Evolutionary conservation across 1,140 invertebrate genomes (phyloP).

Genomic region (Vanessa tameamea): DNA sequence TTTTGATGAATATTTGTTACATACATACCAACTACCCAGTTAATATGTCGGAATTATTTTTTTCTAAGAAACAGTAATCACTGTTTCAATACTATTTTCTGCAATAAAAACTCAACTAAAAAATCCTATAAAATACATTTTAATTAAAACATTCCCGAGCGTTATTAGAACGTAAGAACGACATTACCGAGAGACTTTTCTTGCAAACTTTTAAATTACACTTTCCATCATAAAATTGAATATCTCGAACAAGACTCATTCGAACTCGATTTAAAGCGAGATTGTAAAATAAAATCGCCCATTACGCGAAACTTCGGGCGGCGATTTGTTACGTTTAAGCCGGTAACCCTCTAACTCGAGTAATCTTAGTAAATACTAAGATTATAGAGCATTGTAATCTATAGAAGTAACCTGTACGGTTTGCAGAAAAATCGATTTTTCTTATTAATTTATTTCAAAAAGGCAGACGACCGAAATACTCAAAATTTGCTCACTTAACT

Average conservation of each 20-base stretch:
- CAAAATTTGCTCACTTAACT: neutral
- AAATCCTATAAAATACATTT: too few species aligned
- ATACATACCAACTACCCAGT: too few species aligned
- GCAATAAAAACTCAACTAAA: neutral
- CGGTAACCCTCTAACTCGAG: conserved; percentile 34
- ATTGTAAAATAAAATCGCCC: conserved; percentile 42
- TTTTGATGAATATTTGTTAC: too few species aligned
- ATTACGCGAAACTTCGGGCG: conserved; percentile 39
- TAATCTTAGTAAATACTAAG: conserved; percentile 40
- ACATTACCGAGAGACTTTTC: neutral
- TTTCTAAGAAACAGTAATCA: too few species aligned
- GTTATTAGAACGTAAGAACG: neutral
- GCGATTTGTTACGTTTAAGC: conserved; percentile 44
- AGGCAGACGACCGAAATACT: too few species aligned
- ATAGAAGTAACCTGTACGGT: neutral
- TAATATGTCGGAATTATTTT: too few species aligned
- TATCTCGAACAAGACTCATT: conserved; percentile 31
- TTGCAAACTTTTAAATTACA: conserved; percentile 30
- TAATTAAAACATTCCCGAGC: neutral
- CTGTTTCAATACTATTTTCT: neutral
- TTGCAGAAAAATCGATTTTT: too few species aligned
- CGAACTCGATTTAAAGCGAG: conserved; percentile 31
- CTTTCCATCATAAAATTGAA: conserved; percentile 35
- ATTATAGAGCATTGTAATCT: neutral
- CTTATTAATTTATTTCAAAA: too few species aligned